Percentiles rank a stretch among this genome's conserved stretches.
Evolutionary conservation across 2,888 invertebrate genomes (phyloP).

Genomic region (Esperia sulphurella): DNA sequence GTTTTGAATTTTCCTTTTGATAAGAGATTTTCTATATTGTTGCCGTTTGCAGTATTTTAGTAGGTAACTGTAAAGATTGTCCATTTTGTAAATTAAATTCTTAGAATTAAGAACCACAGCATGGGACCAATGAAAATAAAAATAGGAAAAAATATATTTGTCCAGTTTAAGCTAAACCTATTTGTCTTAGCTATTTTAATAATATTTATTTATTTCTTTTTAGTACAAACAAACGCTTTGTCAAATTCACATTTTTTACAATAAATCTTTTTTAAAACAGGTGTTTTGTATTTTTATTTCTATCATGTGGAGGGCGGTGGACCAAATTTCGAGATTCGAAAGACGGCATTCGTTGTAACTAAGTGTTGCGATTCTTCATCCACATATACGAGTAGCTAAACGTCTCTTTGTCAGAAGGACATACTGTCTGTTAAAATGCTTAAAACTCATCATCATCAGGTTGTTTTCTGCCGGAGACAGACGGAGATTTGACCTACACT

Average conservation of each 20-base stretch:
- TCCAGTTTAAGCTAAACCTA: background rate
- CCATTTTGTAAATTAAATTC: background rate
- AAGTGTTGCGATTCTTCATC: no score
- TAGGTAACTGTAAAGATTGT: background rate
- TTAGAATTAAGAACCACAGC: slow-evolving; percentile 8
- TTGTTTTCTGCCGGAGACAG: no score
- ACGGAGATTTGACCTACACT: no score
- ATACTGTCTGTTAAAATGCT: no score
- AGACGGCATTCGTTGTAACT: no score
- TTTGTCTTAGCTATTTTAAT: slow-evolving; percentile 1
- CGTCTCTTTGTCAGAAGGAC: no score
- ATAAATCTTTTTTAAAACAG: slow-evolving; percentile 28
- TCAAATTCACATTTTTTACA: slow-evolving; percentile 33
- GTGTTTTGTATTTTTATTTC: no score
- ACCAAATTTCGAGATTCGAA: no score
- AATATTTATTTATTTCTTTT: slow-evolving; percentile 15
- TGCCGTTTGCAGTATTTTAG: slow-evolving; percentile 7
- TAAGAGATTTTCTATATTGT: background rate
- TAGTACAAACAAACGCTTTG: slow-evolving; percentile 29
- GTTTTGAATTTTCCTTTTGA: background rate
- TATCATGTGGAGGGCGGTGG: no score
- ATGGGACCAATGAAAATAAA: slow-evolving; percentile 21
- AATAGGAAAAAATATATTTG: background rate
- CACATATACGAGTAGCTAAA: no score
- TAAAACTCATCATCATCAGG: no score